phyloP scores from a whole-genome alignment of 2,113 vertebrate species.

The Saccopteryx bilineata region DNA sequence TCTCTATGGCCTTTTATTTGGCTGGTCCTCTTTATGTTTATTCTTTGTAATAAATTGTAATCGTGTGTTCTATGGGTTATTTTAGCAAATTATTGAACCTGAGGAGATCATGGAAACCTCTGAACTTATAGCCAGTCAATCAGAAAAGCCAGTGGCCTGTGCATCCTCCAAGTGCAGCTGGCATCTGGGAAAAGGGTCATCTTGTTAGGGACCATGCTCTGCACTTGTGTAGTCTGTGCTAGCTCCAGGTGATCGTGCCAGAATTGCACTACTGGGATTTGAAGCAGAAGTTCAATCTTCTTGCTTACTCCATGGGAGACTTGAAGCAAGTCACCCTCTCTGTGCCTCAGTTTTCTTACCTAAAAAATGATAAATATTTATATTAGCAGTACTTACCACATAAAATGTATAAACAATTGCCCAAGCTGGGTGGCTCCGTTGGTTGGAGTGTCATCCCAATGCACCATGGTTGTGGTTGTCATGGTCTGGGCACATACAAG shows the following conservation, averaged over 20 bases:
- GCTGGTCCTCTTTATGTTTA: background rate
- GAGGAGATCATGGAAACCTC: background rate
- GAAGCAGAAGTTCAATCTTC: background rate
- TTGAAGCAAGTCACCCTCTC: background rate
- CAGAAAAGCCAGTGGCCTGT: background rate
- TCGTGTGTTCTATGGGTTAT: background rate
- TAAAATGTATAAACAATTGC: background rate
- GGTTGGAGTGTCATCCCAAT: no score
- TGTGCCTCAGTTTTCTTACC: background rate
- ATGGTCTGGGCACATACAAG: no score
- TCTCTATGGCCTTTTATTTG: background rate
- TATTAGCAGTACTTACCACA: background rate
- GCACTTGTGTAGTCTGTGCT: no score
- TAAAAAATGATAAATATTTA: background rate
- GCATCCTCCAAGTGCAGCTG: accelerated
- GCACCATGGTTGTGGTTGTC: no score
- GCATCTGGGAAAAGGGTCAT: background rate
- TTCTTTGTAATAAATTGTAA: background rate
- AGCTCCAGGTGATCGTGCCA: background rate
- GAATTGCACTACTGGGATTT: no score
- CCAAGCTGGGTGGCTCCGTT: no score
- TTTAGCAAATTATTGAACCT: background rate
- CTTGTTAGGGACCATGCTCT: background rate
- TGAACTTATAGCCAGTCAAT: background rate
- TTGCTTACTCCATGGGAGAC: background rate